Evolutionary conservation across 2,113 vertebrate species (phyloP).

Genomic region (Rostratula benghalensis): DNA sequence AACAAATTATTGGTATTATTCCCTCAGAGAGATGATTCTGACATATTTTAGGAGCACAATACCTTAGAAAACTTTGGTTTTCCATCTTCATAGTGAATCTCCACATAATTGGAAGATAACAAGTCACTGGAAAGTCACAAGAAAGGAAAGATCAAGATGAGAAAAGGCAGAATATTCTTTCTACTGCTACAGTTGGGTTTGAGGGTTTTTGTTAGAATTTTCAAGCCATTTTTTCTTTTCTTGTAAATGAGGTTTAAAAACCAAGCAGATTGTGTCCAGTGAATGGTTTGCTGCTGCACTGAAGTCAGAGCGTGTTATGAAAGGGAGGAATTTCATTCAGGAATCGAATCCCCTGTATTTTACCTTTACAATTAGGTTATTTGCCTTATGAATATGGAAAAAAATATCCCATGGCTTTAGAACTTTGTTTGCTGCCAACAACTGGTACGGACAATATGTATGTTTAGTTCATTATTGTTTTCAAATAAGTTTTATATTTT

Average conservation of each 20-base stretch:
- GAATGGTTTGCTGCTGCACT: not conserved
- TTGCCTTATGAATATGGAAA: not conserved
- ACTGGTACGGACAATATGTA: not conserved
- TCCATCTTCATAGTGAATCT: constrained; percentile 92
- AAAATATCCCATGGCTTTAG: not conserved
- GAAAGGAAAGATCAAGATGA: constrained; percentile 19
- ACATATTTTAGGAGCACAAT: constrained; percentile 40
- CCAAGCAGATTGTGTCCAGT: not conserved
- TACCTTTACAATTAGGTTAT: not conserved
- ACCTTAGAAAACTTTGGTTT: constrained; percentile 92
- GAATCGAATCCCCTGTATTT: not conserved
- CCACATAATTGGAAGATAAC: constrained; percentile 93
- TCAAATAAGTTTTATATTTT: not conserved
- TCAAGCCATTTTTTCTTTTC: not conserved
- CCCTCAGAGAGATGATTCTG: not conserved
- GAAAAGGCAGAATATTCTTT: not conserved
- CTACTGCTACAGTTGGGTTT: not conserved
- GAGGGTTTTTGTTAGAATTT: not conserved
- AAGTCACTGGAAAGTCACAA: constrained; percentile 82
- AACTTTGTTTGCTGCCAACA: not conserved
- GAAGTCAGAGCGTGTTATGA: not conserved
- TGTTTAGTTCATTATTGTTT: not conserved
- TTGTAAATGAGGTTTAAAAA: not conserved
- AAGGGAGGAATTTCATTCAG: not conserved
- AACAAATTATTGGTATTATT: not conserved